Conservation (phyloP, 2,797 vertebrate species). For the Galago senegalensis region DNA sequence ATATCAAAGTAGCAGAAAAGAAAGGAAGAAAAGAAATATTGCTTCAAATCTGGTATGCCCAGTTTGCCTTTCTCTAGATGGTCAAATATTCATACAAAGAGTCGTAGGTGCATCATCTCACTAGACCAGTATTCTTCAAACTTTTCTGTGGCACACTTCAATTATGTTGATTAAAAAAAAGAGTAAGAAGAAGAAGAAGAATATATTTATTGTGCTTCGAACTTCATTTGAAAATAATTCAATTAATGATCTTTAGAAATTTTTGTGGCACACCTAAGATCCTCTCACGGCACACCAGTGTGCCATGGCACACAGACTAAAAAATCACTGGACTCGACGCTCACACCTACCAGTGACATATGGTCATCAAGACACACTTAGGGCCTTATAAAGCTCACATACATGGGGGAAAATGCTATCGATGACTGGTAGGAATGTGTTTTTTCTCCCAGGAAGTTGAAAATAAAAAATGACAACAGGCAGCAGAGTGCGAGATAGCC, state of each 20-base stretch:
- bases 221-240: too few relatives aligned
- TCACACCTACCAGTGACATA: not conserved
- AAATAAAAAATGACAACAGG: conserved; percentile 24
- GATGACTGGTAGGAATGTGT: not conserved
- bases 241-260: too few relatives aligned
- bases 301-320: too few relatives aligned
- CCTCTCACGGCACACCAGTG: too few relatives aligned
- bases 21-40: not conserved
- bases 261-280: too few relatives aligned
- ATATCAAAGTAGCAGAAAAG: not conserved
- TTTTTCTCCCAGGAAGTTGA: not conserved
- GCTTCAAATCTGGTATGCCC: not conserved
- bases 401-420: not conserved
- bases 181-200: too few relatives aligned
- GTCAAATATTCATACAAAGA: not conserved
- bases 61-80: not conserved
- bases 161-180: too few relatives aligned
- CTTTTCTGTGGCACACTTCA: too few relatives aligned
- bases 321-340: not conserved
- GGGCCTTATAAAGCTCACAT: conserved; percentile 18
- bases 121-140: too few relatives aligned
- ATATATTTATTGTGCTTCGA: too few relatives aligned
- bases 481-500: not conserved
- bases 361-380: not conserved
- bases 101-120: not conserved